A percentile compares a stretch with the other conserved stretches of the same genome.
phyloP scores from a whole-genome alignment of 35 echinoderm and acorn worm species.

The Strongylocentrotus purpuratus region DNA sequence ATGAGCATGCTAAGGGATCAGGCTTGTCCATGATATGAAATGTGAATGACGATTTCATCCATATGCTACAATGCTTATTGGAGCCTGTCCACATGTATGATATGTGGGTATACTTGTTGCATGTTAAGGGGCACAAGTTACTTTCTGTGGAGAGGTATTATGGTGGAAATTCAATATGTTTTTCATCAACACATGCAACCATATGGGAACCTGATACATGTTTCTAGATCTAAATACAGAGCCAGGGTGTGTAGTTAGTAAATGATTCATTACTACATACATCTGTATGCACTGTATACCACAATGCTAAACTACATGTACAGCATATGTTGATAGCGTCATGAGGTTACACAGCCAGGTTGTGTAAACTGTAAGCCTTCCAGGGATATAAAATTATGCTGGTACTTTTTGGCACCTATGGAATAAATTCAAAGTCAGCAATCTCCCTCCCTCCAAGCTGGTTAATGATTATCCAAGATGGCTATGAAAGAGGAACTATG shows the following conservation, averaged over 20 bases:
- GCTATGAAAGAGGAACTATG: neutral
- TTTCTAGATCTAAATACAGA: neutral
- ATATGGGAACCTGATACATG: neutral
- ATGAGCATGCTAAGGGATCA: too few species aligned
- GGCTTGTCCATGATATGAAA: too few species aligned
- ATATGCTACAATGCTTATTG: too few species aligned
- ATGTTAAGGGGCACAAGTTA: neutral
- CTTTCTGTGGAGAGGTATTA: neutral
- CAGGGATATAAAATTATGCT: neutral
- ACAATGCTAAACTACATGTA: neutral
- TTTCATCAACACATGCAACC: neutral
- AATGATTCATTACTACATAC: too few species aligned
- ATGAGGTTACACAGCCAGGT: neutral
- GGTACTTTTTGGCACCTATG: neutral
- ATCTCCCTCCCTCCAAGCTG: neutral
- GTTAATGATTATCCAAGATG: neutral
- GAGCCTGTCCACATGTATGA: too few species aligned
- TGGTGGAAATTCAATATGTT: neutral
- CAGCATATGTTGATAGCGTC: neutral
- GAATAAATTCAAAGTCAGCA: slow-evolving; percentile 3
- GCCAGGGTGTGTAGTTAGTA: too few species aligned
- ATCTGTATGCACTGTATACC: neutral
- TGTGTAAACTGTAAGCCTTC: neutral
- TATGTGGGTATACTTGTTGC: neutral
- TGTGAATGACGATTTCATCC: too few species aligned